A percentile compares a stretch with the other conserved stretches of the same genome.
Conservation (phyloP, 2,888 invertebrate species). For the Parnassius mnemosyne region DNA sequence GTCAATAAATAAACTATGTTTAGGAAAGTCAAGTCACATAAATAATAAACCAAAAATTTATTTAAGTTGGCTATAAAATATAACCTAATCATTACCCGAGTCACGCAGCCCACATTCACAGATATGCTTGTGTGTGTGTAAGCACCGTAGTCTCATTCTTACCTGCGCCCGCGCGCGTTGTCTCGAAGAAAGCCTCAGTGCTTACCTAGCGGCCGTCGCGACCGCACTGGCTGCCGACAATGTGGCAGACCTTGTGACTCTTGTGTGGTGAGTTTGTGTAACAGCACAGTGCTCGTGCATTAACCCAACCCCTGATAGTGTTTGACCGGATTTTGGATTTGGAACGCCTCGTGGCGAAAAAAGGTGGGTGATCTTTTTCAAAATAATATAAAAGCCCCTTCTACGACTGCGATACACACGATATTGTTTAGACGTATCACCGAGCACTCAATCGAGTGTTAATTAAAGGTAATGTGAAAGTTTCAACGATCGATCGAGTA, state of each 20-base stretch:
- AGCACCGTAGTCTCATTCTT: constrained; percentile 63
- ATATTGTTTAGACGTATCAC: constrained; percentile 44
- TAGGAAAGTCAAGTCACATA: no score
- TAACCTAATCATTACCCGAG: constrained; percentile 38
- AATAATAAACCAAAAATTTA: no score
- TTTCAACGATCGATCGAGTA: constrained; percentile 67
- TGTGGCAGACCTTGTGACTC: constrained; percentile 69
- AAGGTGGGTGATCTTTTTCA: constrained; percentile 56
- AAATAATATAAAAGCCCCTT: constrained; percentile 28
- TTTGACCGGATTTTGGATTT: constrained; percentile 71
- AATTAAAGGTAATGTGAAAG: constrained; percentile 79
- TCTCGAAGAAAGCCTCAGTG: constrained; percentile 72
- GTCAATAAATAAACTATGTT: no score
- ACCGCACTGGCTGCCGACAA: constrained; percentile 71
- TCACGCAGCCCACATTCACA: constrained; percentile 39
- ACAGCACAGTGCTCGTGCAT: constrained; percentile 73
- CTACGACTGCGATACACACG: constrained; percentile 31
- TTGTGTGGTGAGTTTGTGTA: constrained; percentile 73
- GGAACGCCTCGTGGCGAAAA: constrained; percentile 66
- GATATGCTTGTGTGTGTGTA: constrained; percentile 45
- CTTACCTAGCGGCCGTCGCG: constrained; percentile 73
- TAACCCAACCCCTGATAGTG: constrained; percentile 78
- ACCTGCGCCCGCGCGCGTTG: constrained; percentile 61
- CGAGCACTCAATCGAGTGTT: constrained; percentile 55
- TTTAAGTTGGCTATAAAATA: no score